Base-by-base conservation (phyloP, 2,797 vertebrate genomes). In the Cyprinella venusta region DNA sequence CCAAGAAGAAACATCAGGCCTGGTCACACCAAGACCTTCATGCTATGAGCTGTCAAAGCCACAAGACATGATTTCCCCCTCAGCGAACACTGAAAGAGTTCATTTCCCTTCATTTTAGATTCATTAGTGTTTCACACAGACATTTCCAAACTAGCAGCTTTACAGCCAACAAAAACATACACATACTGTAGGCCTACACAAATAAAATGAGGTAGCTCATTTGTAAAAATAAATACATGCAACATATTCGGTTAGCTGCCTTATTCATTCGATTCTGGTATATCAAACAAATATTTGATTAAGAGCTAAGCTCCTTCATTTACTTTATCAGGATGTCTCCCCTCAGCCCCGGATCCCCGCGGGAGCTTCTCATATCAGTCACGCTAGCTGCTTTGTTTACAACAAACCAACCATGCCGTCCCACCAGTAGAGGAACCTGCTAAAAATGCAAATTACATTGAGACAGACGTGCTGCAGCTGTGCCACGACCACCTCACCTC, bases 371-470 rank as follows among this genome's bases (percentile, higher is more conserved):
- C 71, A 64, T 64, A 83, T 86, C 84, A 64, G 85, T 89, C 86
- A 87, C 69, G 77, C 79, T 77, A 40, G 36, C 52, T 33, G 48
- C 86, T 87, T 87, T 85, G 88, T 88, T 87, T 86, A 84, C 84
- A 21, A n/a, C 19, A 36, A 77, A 50, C 40, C 65, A 61, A 61
- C 75, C 50, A 52, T 33, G 6, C 24, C 30, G n/a, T 48, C 26
- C 61, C 71, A 76, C 80, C 84, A 63, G 80, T 79, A 63, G 68
- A 85, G 68, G 48, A 81, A 74, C 26, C 86, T 84, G 84, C 83
- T 90, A 84, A 81, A 89, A 86, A 88, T 88, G 87, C 83, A 83
- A 88, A 88, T 90, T 75, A 82, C 77, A 81, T 26, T 18, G 24
- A 87, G 42, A 64, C 15, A 79, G 82, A 81, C 77, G 19, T 61